These are phyloP conservation scores for Diacarnus erythraeanus DNA, from an alignment of 37 sponge, comb jelly and placozoan species.

Conservation along the genomic window DNA sequence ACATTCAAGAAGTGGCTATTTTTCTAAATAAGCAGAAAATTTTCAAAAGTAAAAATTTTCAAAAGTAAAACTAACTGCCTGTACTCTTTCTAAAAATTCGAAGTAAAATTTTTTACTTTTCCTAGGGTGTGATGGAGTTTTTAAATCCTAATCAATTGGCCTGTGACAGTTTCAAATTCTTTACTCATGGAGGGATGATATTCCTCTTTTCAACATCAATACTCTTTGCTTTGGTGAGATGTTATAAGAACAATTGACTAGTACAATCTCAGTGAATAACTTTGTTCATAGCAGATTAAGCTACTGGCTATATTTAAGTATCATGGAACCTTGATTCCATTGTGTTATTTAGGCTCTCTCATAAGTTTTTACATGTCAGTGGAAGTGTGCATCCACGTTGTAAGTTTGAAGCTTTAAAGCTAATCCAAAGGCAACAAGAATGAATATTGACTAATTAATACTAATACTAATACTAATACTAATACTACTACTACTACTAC, in stretches of 20 bases:
- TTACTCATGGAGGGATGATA: conserved; percentile 77
- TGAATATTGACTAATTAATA: no score
- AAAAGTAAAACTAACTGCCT: not conserved
- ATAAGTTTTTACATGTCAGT: not conserved
- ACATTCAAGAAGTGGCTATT: no score
- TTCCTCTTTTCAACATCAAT: conserved; percentile 46
- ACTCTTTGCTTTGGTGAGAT: conserved; percentile 37
- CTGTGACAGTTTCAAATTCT: conserved; percentile 45
- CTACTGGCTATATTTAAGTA: no score
- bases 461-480: no score
- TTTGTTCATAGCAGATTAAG: no score
- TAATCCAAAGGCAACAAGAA: no score
- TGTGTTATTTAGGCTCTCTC: not conserved
- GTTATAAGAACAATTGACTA: no score
- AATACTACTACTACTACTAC: no score
- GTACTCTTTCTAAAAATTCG: not conserved
- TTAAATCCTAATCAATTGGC: conserved; percentile 14
- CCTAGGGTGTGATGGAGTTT: conserved; percentile 57
- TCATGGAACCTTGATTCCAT: no score
- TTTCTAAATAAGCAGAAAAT: not conserved
- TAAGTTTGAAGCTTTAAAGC: no score
- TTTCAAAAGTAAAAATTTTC: not conserved
- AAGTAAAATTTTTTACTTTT: not conserved
- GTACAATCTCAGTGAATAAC: no score
- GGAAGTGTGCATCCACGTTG: not conserved